phyloP scores from a whole-genome alignment of 2,888 invertebrate species.

The Oscheius sp. region DNA sequence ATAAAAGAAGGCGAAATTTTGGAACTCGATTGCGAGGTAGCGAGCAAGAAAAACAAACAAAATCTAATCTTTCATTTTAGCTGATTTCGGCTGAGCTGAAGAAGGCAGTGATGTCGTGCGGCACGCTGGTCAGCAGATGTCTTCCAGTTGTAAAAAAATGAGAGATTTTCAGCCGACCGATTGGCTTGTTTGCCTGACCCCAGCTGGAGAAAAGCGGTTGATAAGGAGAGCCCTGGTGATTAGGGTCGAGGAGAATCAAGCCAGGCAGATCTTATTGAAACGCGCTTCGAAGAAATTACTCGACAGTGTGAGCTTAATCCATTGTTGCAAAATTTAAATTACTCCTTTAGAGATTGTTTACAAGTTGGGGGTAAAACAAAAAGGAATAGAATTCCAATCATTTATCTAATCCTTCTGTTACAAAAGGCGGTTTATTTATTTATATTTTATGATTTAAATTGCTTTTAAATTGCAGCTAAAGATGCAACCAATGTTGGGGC shows the following conservation, averaged over 20 bases:
- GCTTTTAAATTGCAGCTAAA: too few relatives aligned
- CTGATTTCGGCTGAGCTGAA: neutral
- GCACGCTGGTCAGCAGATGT: neutral
- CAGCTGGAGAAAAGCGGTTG: neutral
- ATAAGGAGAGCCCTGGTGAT: neutral
- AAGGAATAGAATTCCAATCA: too few relatives aligned
- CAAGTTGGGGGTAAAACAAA: too few relatives aligned
- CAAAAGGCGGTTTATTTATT: too few relatives aligned
- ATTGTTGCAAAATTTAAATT: too few relatives aligned
- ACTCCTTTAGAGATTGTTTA: too few relatives aligned
- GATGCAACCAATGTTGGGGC: too few relatives aligned
- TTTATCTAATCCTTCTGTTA: too few relatives aligned
- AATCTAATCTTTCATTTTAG: neutral
- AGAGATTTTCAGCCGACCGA: neutral
- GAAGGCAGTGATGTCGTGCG: neutral
- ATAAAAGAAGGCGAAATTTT: neutral
- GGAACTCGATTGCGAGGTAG: slow-evolving; percentile 1
- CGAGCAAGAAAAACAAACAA: neutral
- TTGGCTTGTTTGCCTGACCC: slow-evolving; percentile 2
- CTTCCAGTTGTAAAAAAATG: too few relatives aligned
- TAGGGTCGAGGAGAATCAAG: neutral
- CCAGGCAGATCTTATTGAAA: neutral
- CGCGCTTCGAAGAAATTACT: neutral
- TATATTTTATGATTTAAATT: too few relatives aligned
- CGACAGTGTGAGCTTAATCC: neutral